Evolutionary conservation across 2,888 invertebrate species (phyloP).

Genomic region (Callosobruchus maculatus): DNA sequence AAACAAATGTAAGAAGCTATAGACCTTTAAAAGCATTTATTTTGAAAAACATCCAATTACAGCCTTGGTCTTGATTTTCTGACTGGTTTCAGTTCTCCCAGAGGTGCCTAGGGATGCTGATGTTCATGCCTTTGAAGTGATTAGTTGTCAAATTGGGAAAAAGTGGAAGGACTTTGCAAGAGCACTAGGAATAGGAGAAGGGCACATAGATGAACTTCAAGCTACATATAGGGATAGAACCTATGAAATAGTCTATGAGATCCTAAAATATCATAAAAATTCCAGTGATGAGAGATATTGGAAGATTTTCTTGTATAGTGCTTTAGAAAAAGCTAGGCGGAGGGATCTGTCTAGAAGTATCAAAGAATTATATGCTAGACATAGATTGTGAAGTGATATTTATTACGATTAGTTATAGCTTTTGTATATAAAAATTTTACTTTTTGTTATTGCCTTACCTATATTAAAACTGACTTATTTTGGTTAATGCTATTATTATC

Average conservation of each 20-base stretch:
- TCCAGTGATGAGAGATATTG: conserved; percentile 24
- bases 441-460: no score
- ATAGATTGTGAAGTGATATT: neutral
- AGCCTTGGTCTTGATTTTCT: no score
- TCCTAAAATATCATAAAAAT: conserved; percentile 28
- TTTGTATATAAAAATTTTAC: no score
- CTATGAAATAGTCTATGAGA: conserved; percentile 24
- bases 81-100: conserved; percentile 16
- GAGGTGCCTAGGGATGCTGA: conserved; percentile 12
- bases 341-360: conserved; percentile 31
- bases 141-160: conserved; percentile 33
- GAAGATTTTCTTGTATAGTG: conserved; percentile 28
- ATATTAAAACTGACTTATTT: no score
- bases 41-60: no score
- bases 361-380: conserved; percentile 20
- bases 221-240: conserved; percentile 16
- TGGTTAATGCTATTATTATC: no score
- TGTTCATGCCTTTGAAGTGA: conserved; percentile 20
- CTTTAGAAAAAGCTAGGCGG: conserved; percentile 32
- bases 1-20: no score
- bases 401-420: no score
- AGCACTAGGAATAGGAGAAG: conserved; percentile 32
- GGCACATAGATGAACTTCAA: conserved; percentile 36
- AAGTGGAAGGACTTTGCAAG: conserved; percentile 42
- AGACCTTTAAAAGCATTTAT: no score